Evolutionary conservation across 2,888 invertebrate species (phyloP), one percentile per base, ranked within the genome.

Genomic region (Lacanobia oleracea): DNA sequence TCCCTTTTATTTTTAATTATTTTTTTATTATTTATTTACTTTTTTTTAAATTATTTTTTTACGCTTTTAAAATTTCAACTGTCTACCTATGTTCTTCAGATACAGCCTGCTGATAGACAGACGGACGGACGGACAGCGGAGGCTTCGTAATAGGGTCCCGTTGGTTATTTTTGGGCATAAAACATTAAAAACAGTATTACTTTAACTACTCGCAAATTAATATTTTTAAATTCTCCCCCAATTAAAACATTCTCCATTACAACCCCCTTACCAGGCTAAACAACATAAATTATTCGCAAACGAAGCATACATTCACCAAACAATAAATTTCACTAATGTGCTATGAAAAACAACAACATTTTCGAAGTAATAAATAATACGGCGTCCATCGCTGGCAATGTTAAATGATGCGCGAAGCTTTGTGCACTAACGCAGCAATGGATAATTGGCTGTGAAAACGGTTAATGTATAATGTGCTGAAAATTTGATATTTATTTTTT

Each of bases 331-430:
- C 60, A 54, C n/a, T 73, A 82, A 82, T 72, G 77, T 68, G 61
- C 72, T 57, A 50, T 51, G 77, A 74, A 77, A 81, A 75, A 76
- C 77, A 80, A 70, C 71, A 84, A 76, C 73, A 76, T 82, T 79
- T 71, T 45, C 61, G 27, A 37, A 45, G 74, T 56, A 59, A 83
- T 77, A 83, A 79, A 83, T 83, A 76, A 75, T 66, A 72, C 51
- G 37, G 66, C 16, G 59, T 81, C 72, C 86, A 85, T 79, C 57
- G 75, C 68, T 81, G 81, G 68, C 71, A 64, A 73, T 74, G 75
- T 75, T 83, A 75, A 84, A 84, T 84, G 83, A 81, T 61, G 73
- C 83, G 83, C 77, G 60, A 77, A 84, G 45, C 62, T 62, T 43
- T 37, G 67, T 18, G 18, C 61, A 64, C 66, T 62, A 60, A 72